Evolutionary conservation across 1,140 invertebrate species (phyloP).

Genomic region (Drosophila trapezifrons): DNA sequence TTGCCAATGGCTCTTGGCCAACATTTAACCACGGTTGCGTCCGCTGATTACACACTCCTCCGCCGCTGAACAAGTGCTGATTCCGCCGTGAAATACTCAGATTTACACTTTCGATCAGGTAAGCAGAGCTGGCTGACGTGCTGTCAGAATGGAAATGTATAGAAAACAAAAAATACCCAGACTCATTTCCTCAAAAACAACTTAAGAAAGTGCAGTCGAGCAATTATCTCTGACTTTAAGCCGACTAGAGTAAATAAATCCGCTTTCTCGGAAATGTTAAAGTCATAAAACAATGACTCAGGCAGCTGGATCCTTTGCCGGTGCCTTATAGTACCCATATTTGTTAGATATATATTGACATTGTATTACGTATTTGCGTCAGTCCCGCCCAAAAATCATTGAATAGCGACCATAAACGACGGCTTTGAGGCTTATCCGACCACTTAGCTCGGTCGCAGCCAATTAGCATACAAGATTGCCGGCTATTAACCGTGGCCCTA

Average conservation of each 20-base stretch:
- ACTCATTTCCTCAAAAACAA: slow-evolving; percentile 8
- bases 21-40: slow-evolving; percentile 44
- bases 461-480: slow-evolving; percentile 40
- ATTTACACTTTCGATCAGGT: slow-evolving; percentile 21
- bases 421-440: slow-evolving; percentile 17
- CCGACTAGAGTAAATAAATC: background rate
- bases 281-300: slow-evolving; percentile 21
- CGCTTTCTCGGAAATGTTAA: slow-evolving; percentile 17
- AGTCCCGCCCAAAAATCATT: slow-evolving; percentile 40
- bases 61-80: slow-evolving; percentile 1
- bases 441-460: slow-evolving; percentile 20
- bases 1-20: slow-evolving; percentile 41
- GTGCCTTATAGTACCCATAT: slow-evolving; percentile 16
- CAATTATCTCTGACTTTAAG: slow-evolving; percentile 11
- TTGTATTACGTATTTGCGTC: slow-evolving; percentile 35
- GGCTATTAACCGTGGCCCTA: slow-evolving; percentile 39
- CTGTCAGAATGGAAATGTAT: background rate
- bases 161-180: background rate
- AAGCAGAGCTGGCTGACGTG: slow-evolving; percentile 8
- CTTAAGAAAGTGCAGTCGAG: slow-evolving; percentile 8
- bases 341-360: slow-evolving; percentile 20
- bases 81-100: slow-evolving; percentile 43
- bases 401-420: slow-evolving; percentile 13
- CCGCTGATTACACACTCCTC: slow-evolving; percentile 35
- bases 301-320: slow-evolving; percentile 25